A percentile compares a stretch with the other conserved stretches of the same genome.
Conservation (phyloP, 1,140 invertebrate species). For the Diabrotica virgifera region DNA sequence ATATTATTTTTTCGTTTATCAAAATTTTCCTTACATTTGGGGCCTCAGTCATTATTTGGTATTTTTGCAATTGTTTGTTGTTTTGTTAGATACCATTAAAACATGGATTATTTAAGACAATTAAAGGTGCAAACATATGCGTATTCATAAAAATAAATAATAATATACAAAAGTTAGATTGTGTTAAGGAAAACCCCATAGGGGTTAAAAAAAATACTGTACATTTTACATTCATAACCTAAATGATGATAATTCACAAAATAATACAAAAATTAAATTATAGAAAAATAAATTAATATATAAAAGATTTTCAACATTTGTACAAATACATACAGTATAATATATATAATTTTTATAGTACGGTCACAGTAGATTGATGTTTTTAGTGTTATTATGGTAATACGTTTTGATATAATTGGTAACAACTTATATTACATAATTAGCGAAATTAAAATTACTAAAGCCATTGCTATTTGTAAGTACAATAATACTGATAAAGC, state of each 20-base stretch:
- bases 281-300: slow-evolving; percentile 39
- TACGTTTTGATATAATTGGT: too few relatives aligned
- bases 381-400: too few relatives aligned
- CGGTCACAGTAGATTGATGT: slow-evolving; percentile 14
- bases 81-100: slow-evolving; percentile 28
- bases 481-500: too few relatives aligned
- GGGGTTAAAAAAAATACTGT: slow-evolving; percentile 21
- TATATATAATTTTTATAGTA: slow-evolving; percentile 15
- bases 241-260: slow-evolving; percentile 16
- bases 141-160: slow-evolving; percentile 25
- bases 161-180: slow-evolving; percentile 23
- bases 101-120: slow-evolving; percentile 26
- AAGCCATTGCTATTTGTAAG: too few relatives aligned
- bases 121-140: slow-evolving; percentile 6
- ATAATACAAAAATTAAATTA: slow-evolving; percentile 35
- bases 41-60: slow-evolving; percentile 33
- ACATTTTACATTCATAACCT: slow-evolving; percentile 22
- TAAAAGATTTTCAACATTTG: slow-evolving; percentile 28
- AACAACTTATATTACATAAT: too few relatives aligned
- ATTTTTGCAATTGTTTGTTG: slow-evolving; percentile 21
- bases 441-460: too few relatives aligned
- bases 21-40: slow-evolving; percentile 21
- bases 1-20: slow-evolving; percentile 21
- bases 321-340: slow-evolving; percentile 20
- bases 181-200: slow-evolving; percentile 15